Evolutionary conservation across 1,140 invertebrate genomes (phyloP).

Genomic region (Octopus bimaculoides): DNA sequence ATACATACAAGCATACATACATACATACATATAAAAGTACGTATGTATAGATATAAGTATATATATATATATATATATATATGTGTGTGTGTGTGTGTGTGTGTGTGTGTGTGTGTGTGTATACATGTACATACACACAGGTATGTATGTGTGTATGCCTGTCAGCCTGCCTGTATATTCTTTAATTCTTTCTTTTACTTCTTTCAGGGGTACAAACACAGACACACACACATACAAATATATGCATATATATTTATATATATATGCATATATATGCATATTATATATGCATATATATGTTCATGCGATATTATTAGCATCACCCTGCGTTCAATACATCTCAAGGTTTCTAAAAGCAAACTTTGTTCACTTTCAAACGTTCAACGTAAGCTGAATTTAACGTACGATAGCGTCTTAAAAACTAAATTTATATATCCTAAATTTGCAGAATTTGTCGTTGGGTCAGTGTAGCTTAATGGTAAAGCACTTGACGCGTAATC

Average conservation of each 20-base stretch:
- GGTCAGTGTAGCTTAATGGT: too few species aligned
- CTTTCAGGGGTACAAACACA: not conserved
- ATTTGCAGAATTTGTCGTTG: too few species aligned
- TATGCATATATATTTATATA: not conserved
- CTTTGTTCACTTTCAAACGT: too few species aligned
- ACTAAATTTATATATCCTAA: too few species aligned
- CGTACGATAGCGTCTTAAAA: too few species aligned
- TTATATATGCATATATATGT: not conserved
- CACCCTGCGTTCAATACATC: too few species aligned
- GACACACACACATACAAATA: not conserved
- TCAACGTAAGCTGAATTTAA: too few species aligned
- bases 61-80: conserved; percentile 7
- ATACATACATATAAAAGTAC: not conserved
- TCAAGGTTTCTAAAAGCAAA: too few species aligned
- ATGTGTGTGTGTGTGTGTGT: conserved; percentile 1
- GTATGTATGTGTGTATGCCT: not conserved
- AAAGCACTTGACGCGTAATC: too few species aligned
- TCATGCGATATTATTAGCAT: not conserved
- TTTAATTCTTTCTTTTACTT: not conserved
- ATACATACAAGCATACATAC: too few species aligned
- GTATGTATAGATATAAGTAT: not conserved
- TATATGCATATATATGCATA: not conserved
- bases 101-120: not conserved
- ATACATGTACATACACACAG: not conserved
- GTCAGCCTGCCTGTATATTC: not conserved